A percentile compares a stretch with the other conserved stretches of the same genome.
Conservation (phyloP, 2,888 invertebrate genomes). For the Metallyticus violacea region DNA sequence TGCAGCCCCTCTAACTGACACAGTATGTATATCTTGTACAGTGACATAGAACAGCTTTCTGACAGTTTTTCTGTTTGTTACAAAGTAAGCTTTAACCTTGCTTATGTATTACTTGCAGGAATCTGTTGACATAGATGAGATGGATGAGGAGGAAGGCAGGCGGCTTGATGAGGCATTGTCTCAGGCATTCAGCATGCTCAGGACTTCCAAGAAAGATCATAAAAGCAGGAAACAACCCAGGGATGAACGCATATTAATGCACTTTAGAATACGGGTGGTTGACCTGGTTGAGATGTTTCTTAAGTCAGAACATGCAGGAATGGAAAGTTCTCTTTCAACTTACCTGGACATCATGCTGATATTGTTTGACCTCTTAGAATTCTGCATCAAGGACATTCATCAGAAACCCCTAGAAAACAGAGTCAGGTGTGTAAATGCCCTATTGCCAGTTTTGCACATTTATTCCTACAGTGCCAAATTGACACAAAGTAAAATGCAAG, state of each 20-base stretch:
- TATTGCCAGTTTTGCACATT: background rate
- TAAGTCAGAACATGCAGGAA: constrained; percentile 2
- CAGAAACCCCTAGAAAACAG: constrained; percentile 35
- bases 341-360: constrained; percentile 34
- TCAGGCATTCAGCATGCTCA: constrained; percentile 39
- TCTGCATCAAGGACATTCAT: constrained; percentile 33
- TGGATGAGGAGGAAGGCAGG: constrained; percentile 44
- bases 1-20: constrained; percentile 57
- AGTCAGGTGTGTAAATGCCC: constrained; percentile 4
- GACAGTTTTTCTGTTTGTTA: constrained; percentile 32
- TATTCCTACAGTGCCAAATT: too few relatives aligned
- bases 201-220: background rate
- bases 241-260: constrained; percentile 31
- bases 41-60: too few relatives aligned
- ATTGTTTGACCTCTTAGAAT: constrained; percentile 32
- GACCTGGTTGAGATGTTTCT: constrained; percentile 34
- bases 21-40: constrained; percentile 35
- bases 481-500: too few relatives aligned
- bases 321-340: constrained; percentile 24
- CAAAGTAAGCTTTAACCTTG: too few relatives aligned
- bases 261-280: constrained; percentile 34
- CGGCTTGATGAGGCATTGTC: constrained; percentile 43
- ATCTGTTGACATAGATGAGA: constrained; percentile 40
- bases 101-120: constrained; percentile 29
- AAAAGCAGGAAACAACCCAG: constrained; percentile 30